phyloP scores from a whole-genome alignment of 2,888 invertebrate genomes.

The Phragmatobia fuliginosa region DNA sequence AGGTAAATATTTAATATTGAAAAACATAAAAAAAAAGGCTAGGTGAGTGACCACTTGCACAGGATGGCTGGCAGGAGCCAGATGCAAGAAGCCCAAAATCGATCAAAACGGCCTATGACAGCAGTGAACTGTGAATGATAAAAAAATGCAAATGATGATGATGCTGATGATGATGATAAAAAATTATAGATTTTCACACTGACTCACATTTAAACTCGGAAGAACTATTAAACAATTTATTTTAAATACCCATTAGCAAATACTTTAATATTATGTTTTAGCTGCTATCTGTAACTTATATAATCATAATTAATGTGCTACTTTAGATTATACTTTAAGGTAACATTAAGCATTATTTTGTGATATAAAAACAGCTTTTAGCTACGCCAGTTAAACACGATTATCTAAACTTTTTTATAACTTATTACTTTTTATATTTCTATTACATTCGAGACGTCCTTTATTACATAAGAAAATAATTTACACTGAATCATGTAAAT shows the following conservation, averaged over 20 bases:
- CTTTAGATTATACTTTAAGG: background rate
- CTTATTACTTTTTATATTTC: too few species aligned
- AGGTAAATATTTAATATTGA: too few species aligned
- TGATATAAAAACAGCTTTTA: background rate
- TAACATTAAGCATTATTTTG: background rate
- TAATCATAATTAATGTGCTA: too few species aligned
- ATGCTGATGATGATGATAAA: too few species aligned
- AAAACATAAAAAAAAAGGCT: too few species aligned
- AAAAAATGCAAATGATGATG: too few species aligned
- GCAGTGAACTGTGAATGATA: too few species aligned
- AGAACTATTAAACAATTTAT: background rate
- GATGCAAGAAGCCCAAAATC: too few species aligned
- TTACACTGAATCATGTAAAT: conserved; percentile 11
- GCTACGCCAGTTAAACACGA: background rate
- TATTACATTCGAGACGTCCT: too few species aligned
- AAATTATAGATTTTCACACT: background rate
- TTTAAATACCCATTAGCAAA: background rate
- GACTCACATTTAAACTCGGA: background rate
- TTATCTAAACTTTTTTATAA: background rate
- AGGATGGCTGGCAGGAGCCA: too few species aligned
- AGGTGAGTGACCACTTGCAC: too few species aligned
- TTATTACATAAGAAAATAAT: background rate
- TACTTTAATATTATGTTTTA: background rate
- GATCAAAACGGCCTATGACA: too few species aligned
- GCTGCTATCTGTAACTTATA: background rate